These are phyloP conservation scores for Phocides pigmalion DNA, from an alignment of 1,140 invertebrate species.

Conservation along the genomic window DNA sequence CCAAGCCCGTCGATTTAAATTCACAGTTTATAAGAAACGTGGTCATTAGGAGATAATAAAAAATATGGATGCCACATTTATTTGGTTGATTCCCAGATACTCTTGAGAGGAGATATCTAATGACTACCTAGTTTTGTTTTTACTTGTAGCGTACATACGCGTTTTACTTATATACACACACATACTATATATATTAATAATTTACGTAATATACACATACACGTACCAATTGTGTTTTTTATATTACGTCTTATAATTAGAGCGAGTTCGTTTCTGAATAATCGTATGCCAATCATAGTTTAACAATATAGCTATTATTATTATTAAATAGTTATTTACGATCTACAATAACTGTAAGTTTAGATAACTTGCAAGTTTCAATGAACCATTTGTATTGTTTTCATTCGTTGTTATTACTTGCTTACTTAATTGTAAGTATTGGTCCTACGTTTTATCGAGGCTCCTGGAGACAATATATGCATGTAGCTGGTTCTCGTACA, in stretches of 20 bases:
- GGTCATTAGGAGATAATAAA: conserved; percentile 23
- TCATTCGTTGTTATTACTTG: no score
- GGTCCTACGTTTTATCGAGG: no score
- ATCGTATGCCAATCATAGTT: conserved; percentile 19
- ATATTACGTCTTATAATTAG: conserved; percentile 7
- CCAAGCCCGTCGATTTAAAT: conserved; percentile 3
- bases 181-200: no score
- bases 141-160: conserved; percentile 6
- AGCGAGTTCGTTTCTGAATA: conserved; percentile 2
- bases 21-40: conserved; percentile 19
- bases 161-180: no score
- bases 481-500: no score
- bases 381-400: no score
- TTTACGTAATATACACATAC: no score
- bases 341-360: conserved; percentile 2
- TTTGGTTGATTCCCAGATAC: conserved; percentile 1
- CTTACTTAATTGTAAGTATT: no score
- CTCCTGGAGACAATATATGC: no score
- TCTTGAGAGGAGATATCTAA: conserved; percentile 6
- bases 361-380: no score
- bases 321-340: conserved; percentile 4
- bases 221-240: background rate
- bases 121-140: conserved; percentile 27
- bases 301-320: conserved; percentile 1
- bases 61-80: background rate